Evolutionary conservation across 2,113 vertebrate genomes (phyloP), one percentile per base, ranked within the genome.

Genomic region (Clupea harengus): DNA sequence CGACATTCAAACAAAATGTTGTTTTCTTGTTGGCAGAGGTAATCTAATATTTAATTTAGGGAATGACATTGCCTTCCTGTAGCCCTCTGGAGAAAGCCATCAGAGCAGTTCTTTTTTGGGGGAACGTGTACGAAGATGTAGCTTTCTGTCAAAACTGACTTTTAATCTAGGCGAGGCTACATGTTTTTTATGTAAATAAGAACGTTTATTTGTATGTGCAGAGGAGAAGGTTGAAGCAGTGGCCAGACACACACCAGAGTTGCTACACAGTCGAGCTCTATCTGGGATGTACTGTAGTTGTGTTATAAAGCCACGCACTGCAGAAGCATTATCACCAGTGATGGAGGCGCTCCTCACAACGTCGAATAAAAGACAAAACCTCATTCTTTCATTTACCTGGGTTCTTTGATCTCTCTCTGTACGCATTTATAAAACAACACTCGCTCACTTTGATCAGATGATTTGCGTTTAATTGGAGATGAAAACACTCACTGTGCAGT

Each of bases 371-470:
- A 78, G 54, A 78, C 10, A 78, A 44, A 39, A 15, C 72, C 72
- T 39, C 72, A 78, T 78, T 78, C 72, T 39, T 78, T 78, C 28
- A 78, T 78, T 78, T 78, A 28, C 72, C 13, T 32, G 13, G 32
- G 11, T 32, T 44, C 72, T 78, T 78, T 78, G 25, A 15, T 78
- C 72, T 78, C 72, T 78, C 25, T 39, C 28, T 78, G 39, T 78
- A 32, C 72, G 72, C 13, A 39, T 39, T 39, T 39, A 15, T 39
- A 78, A 78, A 78, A 32, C 72, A 11, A 32, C 72, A 13, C 72
- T 15, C 28, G 3, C 87, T 90, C 82, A 49, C 88, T 89, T 88
- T 91, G 89, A 92, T 91, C 89, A 89, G 87, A 86, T 78, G 57
- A 52, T 83, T 85, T 86, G 84, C 86, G 67, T 82, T 85, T 84